A percentile compares a stretch with the other conserved stretches of the same genome.
These are phyloP conservation scores for Escarpia spicata DNA, from an alignment of 2,888 invertebrate species.

Conservation along the genomic window DNA sequence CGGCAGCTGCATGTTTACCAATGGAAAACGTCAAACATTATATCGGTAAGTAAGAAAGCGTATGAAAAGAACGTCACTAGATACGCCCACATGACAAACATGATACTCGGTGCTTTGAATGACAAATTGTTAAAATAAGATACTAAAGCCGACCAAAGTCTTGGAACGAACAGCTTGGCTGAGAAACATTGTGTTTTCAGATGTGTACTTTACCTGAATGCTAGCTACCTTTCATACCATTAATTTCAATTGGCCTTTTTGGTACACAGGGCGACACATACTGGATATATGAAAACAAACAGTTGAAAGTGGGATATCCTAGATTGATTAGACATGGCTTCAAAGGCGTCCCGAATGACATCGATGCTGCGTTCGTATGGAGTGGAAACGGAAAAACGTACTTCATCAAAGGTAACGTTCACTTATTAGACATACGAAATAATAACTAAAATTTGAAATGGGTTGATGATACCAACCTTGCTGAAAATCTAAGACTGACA, in stretches of 20 bases:
- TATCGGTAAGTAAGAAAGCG: not conserved
- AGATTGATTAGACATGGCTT: conserved; percentile 93
- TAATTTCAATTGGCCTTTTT: not conserved
- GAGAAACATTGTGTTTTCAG: not conserved
- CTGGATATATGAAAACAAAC: conserved; percentile 30
- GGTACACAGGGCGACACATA: conserved; percentile 30
- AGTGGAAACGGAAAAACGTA: conserved; percentile 97
- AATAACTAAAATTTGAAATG: no score
- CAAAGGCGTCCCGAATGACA: conserved; percentile 89
- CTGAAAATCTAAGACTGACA: no score
- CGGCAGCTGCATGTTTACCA: no score
- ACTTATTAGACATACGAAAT: not conserved
- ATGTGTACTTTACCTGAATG: not conserved
- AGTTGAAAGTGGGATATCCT: conserved; percentile 75
- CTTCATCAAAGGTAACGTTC: conserved; percentile 86
- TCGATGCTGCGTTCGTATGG: conserved; percentile 96
- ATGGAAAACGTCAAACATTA: no score
- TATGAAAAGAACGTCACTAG: not conserved
- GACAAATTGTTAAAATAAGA: not conserved
- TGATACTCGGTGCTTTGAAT: no score
- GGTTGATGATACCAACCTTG: no score
- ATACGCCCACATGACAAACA: no score
- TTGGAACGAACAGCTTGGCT: no score
- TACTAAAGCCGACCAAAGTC: not conserved
- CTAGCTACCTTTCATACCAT: not conserved